Percentiles rank a stretch among this genome's conserved stretches.
Evolutionary conservation across 2,888 invertebrate species (phyloP).

Genomic region (Sabellastarte sp.): DNA sequence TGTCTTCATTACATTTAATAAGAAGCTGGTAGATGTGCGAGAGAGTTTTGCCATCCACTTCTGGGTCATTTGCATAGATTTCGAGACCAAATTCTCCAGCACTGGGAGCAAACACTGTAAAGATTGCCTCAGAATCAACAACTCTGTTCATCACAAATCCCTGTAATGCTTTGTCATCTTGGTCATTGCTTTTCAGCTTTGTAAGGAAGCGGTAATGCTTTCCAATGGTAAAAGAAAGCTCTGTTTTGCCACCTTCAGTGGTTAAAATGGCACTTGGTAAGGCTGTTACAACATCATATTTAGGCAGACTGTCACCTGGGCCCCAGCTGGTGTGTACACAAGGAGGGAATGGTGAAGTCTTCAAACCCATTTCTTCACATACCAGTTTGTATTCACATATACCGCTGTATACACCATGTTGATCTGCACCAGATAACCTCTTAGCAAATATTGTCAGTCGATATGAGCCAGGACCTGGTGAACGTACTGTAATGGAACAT

Average conservation of each 20-base stretch:
- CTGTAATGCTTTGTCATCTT: conserved; percentile 45
- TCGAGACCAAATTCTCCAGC: conserved; percentile 53
- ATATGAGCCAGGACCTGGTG: no score
- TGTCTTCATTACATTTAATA: conserved; percentile 44
- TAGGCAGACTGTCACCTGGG: conserved; percentile 45
- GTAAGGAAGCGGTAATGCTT: conserved; percentile 57
- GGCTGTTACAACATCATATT: conserved; percentile 47
- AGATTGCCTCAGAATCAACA: conserved; percentile 52
- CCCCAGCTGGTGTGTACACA: conserved; percentile 55
- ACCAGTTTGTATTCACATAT: no score
- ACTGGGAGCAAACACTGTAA: conserved; percentile 48
- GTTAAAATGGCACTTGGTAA: conserved; percentile 48
- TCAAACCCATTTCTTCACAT: no score
- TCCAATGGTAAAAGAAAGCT: no score
- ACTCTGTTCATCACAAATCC: conserved; percentile 49
- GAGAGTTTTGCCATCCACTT: conserved; percentile 47
- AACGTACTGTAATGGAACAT: no score
- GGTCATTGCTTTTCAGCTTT: conserved; percentile 47
- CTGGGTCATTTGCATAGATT: conserved; percentile 54
- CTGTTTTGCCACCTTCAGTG: conserved; percentile 46
- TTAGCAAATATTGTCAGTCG: no score
- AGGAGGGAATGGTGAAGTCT: no score
- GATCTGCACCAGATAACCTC: no score
- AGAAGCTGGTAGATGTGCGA: conserved; percentile 53
- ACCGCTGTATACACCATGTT: no score